Percentiles rank a stretch among this genome's conserved stretches.
Evolutionary conservation across 1,140 invertebrate genomes (phyloP).

Genomic region (Anadara kagoshimensis): DNA sequence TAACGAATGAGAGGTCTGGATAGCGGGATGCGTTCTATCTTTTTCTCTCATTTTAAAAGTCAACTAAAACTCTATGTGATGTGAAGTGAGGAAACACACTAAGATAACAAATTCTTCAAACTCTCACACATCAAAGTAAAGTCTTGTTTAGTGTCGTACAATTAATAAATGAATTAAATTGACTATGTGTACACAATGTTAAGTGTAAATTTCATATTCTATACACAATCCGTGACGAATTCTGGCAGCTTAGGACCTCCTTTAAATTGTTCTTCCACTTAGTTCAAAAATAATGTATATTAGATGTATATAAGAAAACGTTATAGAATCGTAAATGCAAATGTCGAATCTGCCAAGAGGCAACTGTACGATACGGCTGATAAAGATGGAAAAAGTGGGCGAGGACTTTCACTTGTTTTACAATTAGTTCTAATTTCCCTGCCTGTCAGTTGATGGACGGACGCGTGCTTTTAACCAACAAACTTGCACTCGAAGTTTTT

Average conservation of each 20-base stretch:
- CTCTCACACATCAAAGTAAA: not conserved
- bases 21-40: too few relatives aligned
- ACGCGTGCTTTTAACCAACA: constrained; percentile 21
- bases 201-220: constrained; percentile 39
- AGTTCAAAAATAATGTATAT: too few relatives aligned
- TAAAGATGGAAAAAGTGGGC: constrained; percentile 15
- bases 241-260: not conserved
- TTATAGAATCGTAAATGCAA: too few relatives aligned
- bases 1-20: too few relatives aligned
- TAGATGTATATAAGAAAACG: too few relatives aligned
- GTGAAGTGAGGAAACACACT: too few relatives aligned
- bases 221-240: constrained; percentile 41
- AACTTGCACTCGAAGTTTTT: not conserved
- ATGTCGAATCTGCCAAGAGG: too few relatives aligned
- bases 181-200: constrained; percentile 14
- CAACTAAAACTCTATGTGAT: too few relatives aligned
- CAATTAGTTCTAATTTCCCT: constrained; percentile 1
- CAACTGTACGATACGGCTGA: too few relatives aligned
- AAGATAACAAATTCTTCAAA: too few relatives aligned
- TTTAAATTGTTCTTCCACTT: too few relatives aligned
- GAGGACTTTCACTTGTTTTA: constrained; percentile 27
- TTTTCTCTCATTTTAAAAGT: too few relatives aligned
- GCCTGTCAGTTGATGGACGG: constrained; percentile 21
- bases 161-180: constrained; percentile 37
- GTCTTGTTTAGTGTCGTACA: constrained; percentile 18